A percentile compares a stretch with the other conserved stretches of the same genome.
These are phyloP conservation scores for Triops longicaudatus DNA, from an alignment of 1,140 invertebrate species.

Conservation along the genomic window DNA sequence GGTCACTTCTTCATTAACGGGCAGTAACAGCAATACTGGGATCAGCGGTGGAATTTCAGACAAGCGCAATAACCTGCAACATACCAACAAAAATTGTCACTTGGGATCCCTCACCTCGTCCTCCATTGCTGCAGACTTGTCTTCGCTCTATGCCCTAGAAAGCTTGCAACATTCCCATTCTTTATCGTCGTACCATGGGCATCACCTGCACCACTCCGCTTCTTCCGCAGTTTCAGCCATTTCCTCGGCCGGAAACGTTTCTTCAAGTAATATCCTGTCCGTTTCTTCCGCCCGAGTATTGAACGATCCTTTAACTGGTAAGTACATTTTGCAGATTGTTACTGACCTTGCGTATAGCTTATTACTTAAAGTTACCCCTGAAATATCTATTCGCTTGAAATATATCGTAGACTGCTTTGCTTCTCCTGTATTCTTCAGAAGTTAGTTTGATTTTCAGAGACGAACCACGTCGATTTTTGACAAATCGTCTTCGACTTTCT, in stretches of 20 bases:
- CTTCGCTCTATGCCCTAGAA: conserved; percentile 27
- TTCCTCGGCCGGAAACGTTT: background rate
- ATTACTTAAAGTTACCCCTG: too few relatives aligned
- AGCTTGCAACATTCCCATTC: conserved; percentile 26
- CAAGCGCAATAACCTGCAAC: conserved; percentile 1
- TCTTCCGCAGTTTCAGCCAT: background rate
- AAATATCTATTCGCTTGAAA: too few relatives aligned
- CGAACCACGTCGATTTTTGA: too few relatives aligned
- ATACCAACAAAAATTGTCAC: background rate
- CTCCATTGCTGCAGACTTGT: conserved; percentile 21
- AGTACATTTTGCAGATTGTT: background rate
- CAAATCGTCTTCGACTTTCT: too few relatives aligned
- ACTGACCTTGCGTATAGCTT: too few relatives aligned
- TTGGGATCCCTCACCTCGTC: conserved; percentile 10
- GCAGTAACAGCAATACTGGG: conserved; percentile 1
- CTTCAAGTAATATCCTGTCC: background rate
- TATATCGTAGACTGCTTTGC: too few relatives aligned
- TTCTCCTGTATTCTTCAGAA: too few relatives aligned
- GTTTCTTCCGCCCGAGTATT: background rate
- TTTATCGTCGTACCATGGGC: conserved; percentile 12
- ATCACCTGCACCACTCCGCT: background rate
- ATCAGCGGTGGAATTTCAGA: background rate
- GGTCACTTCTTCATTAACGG: background rate
- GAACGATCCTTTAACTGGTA: conserved; percentile 1
- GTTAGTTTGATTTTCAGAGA: too few relatives aligned